These are phyloP conservation scores for Hiodon tergisus DNA, from an alignment of 2,113 vertebrate species.

Conservation along the genomic window DNA sequence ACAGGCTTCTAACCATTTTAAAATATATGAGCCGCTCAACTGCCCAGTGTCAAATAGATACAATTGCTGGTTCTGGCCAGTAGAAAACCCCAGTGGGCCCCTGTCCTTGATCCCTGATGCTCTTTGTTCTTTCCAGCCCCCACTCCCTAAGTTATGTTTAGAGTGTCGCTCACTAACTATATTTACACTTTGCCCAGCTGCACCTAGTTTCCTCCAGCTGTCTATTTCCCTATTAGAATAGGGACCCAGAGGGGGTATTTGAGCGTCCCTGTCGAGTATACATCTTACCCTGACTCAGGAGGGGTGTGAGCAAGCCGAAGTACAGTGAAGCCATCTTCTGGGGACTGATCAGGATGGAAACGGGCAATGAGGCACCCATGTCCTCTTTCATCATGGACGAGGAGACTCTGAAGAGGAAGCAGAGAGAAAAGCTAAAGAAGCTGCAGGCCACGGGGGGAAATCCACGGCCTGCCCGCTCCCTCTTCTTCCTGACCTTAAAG, in stretches of 20 bases:
- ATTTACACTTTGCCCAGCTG: conserved; percentile 60
- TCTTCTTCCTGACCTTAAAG: conserved; percentile 73
- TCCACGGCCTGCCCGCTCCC: conserved; percentile 67
- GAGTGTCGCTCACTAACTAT: conserved; percentile 55
- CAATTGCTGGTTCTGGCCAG: neutral
- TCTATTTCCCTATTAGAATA: too few species aligned
- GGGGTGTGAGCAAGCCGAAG: neutral
- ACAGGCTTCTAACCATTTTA: neutral
- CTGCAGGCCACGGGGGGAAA: conserved; percentile 55
- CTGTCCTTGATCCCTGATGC: conserved; percentile 12
- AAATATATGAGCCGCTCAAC: neutral
- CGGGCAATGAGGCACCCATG: conserved; percentile 44
- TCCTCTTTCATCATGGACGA: conserved; percentile 58
- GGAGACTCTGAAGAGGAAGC: conserved; percentile 54
- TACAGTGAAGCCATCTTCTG: neutral
- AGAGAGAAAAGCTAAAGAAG: conserved; percentile 72
- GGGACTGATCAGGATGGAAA: conserved; percentile 57
- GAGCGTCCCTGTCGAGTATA: neutral
- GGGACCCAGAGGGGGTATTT: too few species aligned
- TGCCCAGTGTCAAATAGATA: neutral
- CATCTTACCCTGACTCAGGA: neutral
- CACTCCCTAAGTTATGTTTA: conserved; percentile 1
- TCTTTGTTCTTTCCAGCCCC: neutral
- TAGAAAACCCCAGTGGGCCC: neutral
- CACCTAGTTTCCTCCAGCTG: neutral